phyloP scores from a whole-genome alignment of 2,797 vertebrate species.

The Schizopygopsis malacanthus region DNA sequence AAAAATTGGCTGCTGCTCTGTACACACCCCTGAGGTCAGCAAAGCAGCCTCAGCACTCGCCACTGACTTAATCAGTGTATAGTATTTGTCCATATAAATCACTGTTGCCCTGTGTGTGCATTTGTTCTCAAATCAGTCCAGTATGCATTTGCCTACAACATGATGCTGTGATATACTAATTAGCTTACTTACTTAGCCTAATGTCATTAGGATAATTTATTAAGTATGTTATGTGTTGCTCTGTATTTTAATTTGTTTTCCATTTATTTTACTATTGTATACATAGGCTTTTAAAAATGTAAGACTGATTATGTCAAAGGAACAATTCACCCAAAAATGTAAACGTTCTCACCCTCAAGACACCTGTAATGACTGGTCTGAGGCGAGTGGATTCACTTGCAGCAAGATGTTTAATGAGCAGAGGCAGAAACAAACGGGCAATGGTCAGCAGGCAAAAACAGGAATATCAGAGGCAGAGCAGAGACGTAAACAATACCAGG shows the following conservation, averaged over 20 bases:
- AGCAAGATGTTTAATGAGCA: too few species aligned
- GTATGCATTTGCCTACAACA: constrained; percentile 71
- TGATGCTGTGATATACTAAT: not conserved
- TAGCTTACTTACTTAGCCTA: not conserved
- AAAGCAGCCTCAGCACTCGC: constrained; percentile 26
- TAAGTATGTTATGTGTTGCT: not conserved
- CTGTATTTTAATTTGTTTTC: not conserved
- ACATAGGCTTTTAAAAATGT: not conserved
- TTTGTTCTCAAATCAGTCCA: constrained; percentile 70
- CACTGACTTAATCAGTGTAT: constrained; percentile 33
- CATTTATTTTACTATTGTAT: not conserved
- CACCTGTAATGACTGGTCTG: too few species aligned
- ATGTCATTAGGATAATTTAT: not conserved
- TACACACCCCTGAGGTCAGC: constrained; percentile 21
- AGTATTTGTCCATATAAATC: constrained; percentile 47
- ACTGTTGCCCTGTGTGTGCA: constrained; percentile 59
- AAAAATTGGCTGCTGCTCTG: not conserved
- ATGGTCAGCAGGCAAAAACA: too few species aligned
- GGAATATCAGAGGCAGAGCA: too few species aligned
- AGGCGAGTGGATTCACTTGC: too few species aligned
- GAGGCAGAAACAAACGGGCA: too few species aligned
- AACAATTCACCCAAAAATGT: not conserved
- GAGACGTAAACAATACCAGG: too few species aligned
- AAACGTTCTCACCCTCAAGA: not conserved
- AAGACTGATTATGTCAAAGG: not conserved